Base-by-base conservation (phyloP, 64 coral and sea anemone genomes). In the Montipora foliosa region DNA sequence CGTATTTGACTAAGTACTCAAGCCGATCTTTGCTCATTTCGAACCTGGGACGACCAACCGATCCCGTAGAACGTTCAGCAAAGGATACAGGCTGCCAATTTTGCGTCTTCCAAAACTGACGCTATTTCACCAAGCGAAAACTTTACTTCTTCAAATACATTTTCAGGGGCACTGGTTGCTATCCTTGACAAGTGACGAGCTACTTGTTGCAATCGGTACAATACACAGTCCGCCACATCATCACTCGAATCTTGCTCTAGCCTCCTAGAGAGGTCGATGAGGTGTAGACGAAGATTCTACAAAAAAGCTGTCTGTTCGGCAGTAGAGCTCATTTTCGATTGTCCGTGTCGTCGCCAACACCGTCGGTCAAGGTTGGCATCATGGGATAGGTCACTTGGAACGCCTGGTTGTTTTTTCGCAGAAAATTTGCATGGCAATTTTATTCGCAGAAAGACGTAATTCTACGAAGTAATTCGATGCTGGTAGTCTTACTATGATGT, bases 201-300 rank as follows among this genome's bases (percentile, higher is more conserved):
- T 44, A 64, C 57, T 82, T 82, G 80, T 66, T 82, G 80, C 80
- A 82, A 66, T 37, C 22, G 4, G 44, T 82, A 82, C 57, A 82
- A 66, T 37, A 46, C 57, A 21, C 46, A 82, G 58, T 82, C 53
- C 1, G 57, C 57, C 10, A 60, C 80, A 82, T 81, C 19, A 81
- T 81, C 21, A 25, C 51, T 58, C 13, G 79, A 59, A 81, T 81
- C 79, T 81, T 81, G 79, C 79, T 81, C 80, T 64, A 82, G 29
- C 61, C 80, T 66, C 58, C 24, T 82, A 15, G 80, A 82, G 80
- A 82, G 53, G 80, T 82, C 80, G 11, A 82, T 45, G 20, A 82
- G 80, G 45, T 82, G 80, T 44, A 45, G 58, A 82, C 80, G 57
- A 82, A 61, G 80, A 44, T 66, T 82, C 58, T 44, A 2, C 80